Base-by-base conservation (phyloP, 2,797 vertebrate genomes). In the Typhlichthys subterraneus region DNA sequence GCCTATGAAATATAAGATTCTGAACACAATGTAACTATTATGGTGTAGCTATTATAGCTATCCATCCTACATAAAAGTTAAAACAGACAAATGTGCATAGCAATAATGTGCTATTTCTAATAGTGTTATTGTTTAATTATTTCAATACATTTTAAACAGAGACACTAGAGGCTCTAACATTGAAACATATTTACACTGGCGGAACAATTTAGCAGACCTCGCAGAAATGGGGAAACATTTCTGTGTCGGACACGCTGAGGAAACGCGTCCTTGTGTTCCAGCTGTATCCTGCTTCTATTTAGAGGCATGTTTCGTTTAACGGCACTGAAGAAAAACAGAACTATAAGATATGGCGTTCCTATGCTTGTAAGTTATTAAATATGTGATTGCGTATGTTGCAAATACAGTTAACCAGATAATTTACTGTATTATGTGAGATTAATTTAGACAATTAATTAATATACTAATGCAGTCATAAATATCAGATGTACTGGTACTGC, bases 331-430 rank as follows among this genome's bases (percentile, higher is more conserved):
- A 91, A 19, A 19, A 93, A 85, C 62, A 90, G 80, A 68, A 92
- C 91, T 0, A 0, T 89, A 9, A 83, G 50, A 69, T 93, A 93
- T 77, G 93, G 92, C 65, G 23, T 93, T 0, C 92, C 93, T 0
- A 93, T 94, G 93, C 56, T 94, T 1, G 92, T 93, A 63, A 87
- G 90, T 84, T 2, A 6, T 6, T 9, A 0, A 15, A 29, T 29
- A 29, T 0, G 31, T 12, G 4, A 38, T 45, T 48, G 7, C 13
- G 1, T 0, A 1, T 5, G 0, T 58, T 31, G 9, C 9, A 0
- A 48, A 51, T 3, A 11, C 12, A 4, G 0, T 53, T 29, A 1
- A 53, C 38, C 8, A 42, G 38, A 42, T 42, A 42, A 42, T 42
- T 42, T 42, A 42, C 38, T 8, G 7, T 42, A 42, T 42, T 9